Evolutionary conservation across 2,888 invertebrate genomes (phyloP).

Genomic region (Caenorhabditis sp.): DNA sequence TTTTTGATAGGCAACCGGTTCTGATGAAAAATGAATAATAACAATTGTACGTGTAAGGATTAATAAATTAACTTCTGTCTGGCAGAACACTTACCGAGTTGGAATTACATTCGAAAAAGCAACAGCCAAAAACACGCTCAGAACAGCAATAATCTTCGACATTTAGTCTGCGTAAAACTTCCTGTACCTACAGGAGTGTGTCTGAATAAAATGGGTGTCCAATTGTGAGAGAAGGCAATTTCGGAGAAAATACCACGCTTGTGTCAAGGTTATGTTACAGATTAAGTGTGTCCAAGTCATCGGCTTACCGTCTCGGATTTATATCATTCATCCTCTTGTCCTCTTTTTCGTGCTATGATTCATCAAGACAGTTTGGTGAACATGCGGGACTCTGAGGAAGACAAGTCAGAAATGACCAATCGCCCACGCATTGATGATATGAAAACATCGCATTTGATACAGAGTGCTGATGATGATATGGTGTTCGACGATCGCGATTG

Average conservation of each 20-base stretch:
- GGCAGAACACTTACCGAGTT: slow-evolving; percentile 12
- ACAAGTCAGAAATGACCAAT: slow-evolving; percentile 15
- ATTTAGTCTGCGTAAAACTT: slow-evolving; percentile 10
- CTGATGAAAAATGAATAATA: not conserved
- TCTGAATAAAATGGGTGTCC: slow-evolving; percentile 25
- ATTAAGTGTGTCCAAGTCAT: slow-evolving; percentile 53
- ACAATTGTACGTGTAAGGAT: slow-evolving; percentile 15
- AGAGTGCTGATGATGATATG: slow-evolving; percentile 28
- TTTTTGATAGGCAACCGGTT: slow-evolving; percentile 39
- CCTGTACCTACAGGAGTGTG: slow-evolving; percentile 20
- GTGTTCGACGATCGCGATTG: slow-evolving; percentile 36
- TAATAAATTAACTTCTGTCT: not conserved
- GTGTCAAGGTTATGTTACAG: slow-evolving; percentile 59
- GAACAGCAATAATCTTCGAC: slow-evolving; percentile 8
- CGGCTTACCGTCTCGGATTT: slow-evolving; percentile 57
- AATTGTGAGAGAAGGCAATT: slow-evolving; percentile 34
- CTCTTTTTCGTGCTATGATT: slow-evolving; percentile 45
- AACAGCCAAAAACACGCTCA: not conserved
- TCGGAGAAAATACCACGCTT: slow-evolving; percentile 43
- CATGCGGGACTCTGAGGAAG: slow-evolving; percentile 15
- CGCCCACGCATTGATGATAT: slow-evolving; percentile 22
- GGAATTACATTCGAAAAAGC: slow-evolving; percentile 14
- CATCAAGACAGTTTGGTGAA: slow-evolving; percentile 27
- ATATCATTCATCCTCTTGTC: slow-evolving; percentile 57
- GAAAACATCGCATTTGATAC: slow-evolving; percentile 34